Base-by-base conservation (phyloP, 2,888 invertebrate genomes). In the Megastigmus dorsalis region DNA sequence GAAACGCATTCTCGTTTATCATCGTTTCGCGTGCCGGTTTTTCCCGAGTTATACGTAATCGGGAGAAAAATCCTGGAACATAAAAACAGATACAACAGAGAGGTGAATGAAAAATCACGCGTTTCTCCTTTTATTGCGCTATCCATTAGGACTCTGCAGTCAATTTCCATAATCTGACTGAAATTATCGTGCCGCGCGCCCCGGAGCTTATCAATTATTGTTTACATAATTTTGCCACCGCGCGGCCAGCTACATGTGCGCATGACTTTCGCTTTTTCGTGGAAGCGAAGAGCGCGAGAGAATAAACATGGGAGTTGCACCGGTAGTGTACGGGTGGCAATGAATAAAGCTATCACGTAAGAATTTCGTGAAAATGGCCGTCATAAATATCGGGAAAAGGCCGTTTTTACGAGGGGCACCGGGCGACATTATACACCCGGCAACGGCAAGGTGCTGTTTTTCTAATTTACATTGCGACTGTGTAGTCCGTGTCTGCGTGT, bases 151-250 rank as follows among this genome's bases (percentile, higher is more conserved):
- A n/a, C n/a, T n/a, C n/a, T n/a, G n/a, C n/a, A n/a, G n/a, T n/a
- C 45, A 33, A 43, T 62, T 30, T 30, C 10, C 45, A 13, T 45
- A 33, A 62, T 62, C 30, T 6, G 28, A 13, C 30, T 6, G 28
- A 13, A 62, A 62, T 62, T 62, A 62, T 15, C 45, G 60, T 20
- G 41, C 15, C 59, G 20, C 20, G n/a, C n/a, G n/a, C n/a, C n/a
- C n/a, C n/a, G n/a, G 33, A 62, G 30, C 60, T 60, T 62, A 45
- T 62, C 45, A 45, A 62, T 62, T 45, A 62, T 43, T 62, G 45
- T 62, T 62, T 62, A 30, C 45, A 48, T 62, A 62, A 62, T 62
- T 30, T 23, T 13, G 38, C 59, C 1, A 15, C 26, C 3, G 41
- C 41, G 41, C 9, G 6, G 26, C 57, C 18, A 13, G 43, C 41